These are phyloP conservation scores for Drymonia ruficornis DNA, from an alignment of 2,888 invertebrate genomes.

Conservation along the genomic window DNA sequence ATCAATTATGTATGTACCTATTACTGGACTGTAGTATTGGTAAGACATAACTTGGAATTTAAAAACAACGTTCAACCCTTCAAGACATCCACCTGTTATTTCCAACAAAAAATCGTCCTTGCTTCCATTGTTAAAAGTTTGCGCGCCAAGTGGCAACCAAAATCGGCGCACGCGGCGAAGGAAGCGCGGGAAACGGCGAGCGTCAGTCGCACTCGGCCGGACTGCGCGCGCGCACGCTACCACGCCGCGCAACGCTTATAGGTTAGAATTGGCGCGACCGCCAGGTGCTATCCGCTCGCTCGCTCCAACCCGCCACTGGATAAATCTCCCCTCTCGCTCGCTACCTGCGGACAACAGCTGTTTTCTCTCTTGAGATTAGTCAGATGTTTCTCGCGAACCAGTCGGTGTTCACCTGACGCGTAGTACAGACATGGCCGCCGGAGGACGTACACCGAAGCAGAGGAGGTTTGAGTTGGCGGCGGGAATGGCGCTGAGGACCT, in stretches of 20 bases:
- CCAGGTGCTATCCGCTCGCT: constrained; percentile 75
- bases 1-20: background rate
- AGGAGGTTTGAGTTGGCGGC: constrained; percentile 71
- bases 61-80: constrained; percentile 36
- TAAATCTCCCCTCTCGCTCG: constrained; percentile 58
- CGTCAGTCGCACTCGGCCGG: constrained; percentile 60
- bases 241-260: constrained; percentile 59
- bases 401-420: constrained; percentile 78
- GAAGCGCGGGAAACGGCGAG: constrained; percentile 72
- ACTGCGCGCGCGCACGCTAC: constrained; percentile 67
- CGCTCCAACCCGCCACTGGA: constrained; percentile 58
- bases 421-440: constrained; percentile 69
- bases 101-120: constrained; percentile 79
- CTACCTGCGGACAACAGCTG: constrained; percentile 80
- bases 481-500: constrained; percentile 66
- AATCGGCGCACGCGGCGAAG: constrained; percentile 70
- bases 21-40: background rate
- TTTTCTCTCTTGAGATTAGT: constrained; percentile 83
- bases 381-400: constrained; percentile 82
- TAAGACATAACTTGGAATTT: background rate
- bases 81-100: constrained; percentile 67
- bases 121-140: constrained; percentile 75
- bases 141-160: constrained; percentile 82
- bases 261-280: constrained; percentile 82
- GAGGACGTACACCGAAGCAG: constrained; percentile 79